Evolutionary conservation across 1,140 invertebrate species (phyloP).

Genomic region (Geopemphigus sp.): DNA sequence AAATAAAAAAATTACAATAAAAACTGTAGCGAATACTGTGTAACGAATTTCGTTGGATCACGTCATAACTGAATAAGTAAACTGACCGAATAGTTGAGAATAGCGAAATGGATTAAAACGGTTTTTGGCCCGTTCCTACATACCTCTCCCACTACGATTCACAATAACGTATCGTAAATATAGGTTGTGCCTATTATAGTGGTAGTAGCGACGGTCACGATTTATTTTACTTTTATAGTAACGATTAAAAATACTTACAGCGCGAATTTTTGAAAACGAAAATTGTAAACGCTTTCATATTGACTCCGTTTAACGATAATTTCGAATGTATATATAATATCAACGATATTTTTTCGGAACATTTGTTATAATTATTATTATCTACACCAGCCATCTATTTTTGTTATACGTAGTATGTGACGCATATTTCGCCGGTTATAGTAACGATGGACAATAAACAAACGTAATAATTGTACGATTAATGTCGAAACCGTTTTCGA

Average conservation of each 20-base stretch:
- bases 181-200: conserved; percentile 5
- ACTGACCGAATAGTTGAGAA: conserved; percentile 15
- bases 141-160: conserved; percentile 18
- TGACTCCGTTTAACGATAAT: too few relatives aligned
- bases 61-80: conserved; percentile 30
- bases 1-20: not conserved
- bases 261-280: not conserved
- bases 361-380: too few relatives aligned
- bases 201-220: not conserved
- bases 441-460: too few relatives aligned
- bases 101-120: conserved; percentile 34
- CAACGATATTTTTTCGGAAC: too few relatives aligned
- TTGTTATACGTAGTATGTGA: too few relatives aligned
- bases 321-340: too few relatives aligned
- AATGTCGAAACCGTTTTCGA: too few relatives aligned
- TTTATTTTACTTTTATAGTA: conserved; percentile 20
- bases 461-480: too few relatives aligned
- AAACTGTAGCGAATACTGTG: conserved; percentile 18
- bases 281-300: not conserved
- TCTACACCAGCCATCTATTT: too few relatives aligned
- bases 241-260: not conserved
- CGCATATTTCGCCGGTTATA: too few relatives aligned
- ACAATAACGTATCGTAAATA: not conserved
- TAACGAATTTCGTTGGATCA: conserved; percentile 32
- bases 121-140: not conserved